Percentiles rank a stretch among this genome's conserved stretches.
Conservation (phyloP, 2,888 invertebrate species). For the Pristionchus mayeri region DNA sequence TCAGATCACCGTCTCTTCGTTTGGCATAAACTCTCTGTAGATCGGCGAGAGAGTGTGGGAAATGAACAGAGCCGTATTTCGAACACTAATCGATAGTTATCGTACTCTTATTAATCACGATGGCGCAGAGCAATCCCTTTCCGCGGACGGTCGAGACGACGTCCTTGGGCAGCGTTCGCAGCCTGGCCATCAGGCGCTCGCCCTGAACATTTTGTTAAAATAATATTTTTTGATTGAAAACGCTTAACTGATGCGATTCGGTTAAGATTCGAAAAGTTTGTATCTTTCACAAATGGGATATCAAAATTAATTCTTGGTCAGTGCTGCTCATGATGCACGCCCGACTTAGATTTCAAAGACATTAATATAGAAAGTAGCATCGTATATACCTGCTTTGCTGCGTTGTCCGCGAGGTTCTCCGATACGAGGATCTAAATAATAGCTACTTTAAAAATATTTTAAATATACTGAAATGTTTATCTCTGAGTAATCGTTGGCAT, state of each 20-base stretch:
- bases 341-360: too few relatives aligned
- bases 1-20: too few relatives aligned
- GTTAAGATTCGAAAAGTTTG: too few relatives aligned
- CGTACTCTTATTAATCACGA: constrained; percentile 81
- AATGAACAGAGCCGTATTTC: neutral
- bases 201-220: constrained; percentile 82
- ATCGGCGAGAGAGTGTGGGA: too few relatives aligned
- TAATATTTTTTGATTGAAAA: too few relatives aligned
- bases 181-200: constrained; percentile 83
- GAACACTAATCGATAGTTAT: too few relatives aligned
- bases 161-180: constrained; percentile 84
- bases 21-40: too few relatives aligned
- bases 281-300: too few relatives aligned
- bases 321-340: too few relatives aligned
- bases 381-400: constrained; percentile 85
- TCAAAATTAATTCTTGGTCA: too few relatives aligned
- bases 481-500: neutral
- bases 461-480: neutral
- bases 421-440: constrained; percentile 82
- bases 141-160: constrained; percentile 87
- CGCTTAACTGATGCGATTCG: too few relatives aligned
- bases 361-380: too few relatives aligned
- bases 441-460: neutral
- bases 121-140: constrained; percentile 91
- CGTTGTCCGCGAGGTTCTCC: constrained; percentile 90